phyloP scores from a whole-genome alignment of 2,797 vertebrate genomes.

The Bucorvus abyssinicus region DNA sequence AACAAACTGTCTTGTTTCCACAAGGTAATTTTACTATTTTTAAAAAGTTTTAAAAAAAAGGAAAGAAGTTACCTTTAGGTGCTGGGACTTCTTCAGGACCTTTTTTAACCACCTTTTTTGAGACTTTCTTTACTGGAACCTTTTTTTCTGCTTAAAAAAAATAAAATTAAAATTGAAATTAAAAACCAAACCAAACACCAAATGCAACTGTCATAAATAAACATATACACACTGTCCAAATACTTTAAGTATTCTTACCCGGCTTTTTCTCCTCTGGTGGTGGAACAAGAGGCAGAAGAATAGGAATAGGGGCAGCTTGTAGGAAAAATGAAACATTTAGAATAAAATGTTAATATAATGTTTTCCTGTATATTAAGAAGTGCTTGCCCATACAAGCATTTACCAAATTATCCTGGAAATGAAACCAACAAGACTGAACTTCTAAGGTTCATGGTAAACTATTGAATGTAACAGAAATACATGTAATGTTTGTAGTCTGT shows the following conservation, averaged over 20 bases:
- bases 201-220: neutral
- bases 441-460: neutral
- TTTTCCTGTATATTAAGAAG: neutral
- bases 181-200: neutral
- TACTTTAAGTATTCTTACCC: slow-evolving; percentile 60
- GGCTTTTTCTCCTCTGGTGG: slow-evolving; percentile 74
- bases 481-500: neutral
- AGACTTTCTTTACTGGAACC: slow-evolving; percentile 71
- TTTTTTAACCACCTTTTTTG: slow-evolving; percentile 72
- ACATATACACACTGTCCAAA: neutral
- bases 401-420: neutral
- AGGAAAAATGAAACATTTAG: slow-evolving; percentile 35
- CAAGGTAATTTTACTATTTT: neutral
- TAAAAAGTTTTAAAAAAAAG: neutral
- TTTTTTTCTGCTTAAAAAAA: slow-evolving; percentile 69
- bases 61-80: slow-evolving; percentile 81
- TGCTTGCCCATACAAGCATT: neutral
- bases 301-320: slow-evolving; percentile 72
- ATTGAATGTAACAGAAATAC: neutral
- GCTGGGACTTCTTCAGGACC: slow-evolving; percentile 70
- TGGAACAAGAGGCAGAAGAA: slow-evolving; percentile 72
- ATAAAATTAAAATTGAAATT: neutral
- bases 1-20: neutral
- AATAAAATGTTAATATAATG: neutral
- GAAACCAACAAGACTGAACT: neutral